Conservation (phyloP, 2,113 vertebrate species). For the Corythaeola cristata region DNA sequence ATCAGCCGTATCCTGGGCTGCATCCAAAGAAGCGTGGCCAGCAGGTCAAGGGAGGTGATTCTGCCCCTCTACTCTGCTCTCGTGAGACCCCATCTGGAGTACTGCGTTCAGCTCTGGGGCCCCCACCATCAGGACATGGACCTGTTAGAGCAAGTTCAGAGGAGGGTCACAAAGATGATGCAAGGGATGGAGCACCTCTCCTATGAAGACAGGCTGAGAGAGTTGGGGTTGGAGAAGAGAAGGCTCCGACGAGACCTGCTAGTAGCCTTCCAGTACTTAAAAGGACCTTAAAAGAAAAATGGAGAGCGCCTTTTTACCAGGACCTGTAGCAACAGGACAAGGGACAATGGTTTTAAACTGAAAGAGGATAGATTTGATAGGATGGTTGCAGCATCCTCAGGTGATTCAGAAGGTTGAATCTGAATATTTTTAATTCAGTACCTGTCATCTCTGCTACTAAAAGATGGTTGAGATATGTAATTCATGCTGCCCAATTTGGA, state of each 20-base stretch:
- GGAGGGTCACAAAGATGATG: not conserved
- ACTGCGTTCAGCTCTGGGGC: fast-evolving
- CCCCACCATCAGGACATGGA: not conserved
- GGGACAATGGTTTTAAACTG: not conserved
- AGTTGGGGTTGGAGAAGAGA: not conserved
- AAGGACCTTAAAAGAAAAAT: not conserved
- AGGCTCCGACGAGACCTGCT: not conserved
- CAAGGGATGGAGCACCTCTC: not conserved
- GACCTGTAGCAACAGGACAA: not conserved
- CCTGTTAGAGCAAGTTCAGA: not conserved
- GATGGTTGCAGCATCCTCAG: not conserved
- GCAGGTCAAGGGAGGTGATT: not conserved
- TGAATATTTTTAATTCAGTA: not conserved
- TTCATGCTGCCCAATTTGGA: not conserved
- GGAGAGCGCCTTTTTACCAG: not conserved
- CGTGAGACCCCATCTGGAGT: not conserved
- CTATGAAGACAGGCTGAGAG: not conserved
- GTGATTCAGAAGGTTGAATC: not conserved
- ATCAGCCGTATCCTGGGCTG: fast-evolving
- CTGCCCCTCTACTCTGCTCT: not conserved
- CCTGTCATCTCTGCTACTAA: not conserved
- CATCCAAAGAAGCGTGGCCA: not conserved
- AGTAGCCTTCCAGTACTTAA: not conserved
- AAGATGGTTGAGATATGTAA: not conserved
- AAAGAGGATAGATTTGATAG: not conserved